phyloP scores from a whole-genome alignment of 2,888 invertebrate genomes.

The Idaea aversata region DNA sequence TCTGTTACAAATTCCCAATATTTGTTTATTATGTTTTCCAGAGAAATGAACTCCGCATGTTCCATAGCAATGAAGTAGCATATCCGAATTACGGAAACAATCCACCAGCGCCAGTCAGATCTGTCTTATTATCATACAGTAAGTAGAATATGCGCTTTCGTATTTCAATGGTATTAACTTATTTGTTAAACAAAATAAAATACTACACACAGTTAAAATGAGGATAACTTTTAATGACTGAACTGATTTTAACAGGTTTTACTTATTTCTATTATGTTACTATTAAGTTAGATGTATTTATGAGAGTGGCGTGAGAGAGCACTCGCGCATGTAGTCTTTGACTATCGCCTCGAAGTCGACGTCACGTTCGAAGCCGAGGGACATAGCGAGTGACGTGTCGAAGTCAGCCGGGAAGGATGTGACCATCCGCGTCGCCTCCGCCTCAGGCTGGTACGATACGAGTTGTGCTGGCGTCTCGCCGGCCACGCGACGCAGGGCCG shows the following conservation, averaged over 20 bases:
- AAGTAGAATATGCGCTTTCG: conserved; percentile 28
- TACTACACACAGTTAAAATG: too few species aligned
- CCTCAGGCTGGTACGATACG: conserved; percentile 48
- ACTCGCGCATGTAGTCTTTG: conserved; percentile 44
- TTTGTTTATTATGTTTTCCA: conserved; percentile 32
- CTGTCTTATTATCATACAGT: conserved; percentile 58
- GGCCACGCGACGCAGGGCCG: conserved; percentile 51
- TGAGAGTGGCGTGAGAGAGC: too few species aligned
- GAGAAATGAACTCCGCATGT: conserved; percentile 71
- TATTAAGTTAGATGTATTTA: too few species aligned
- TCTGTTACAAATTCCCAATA: too few species aligned
- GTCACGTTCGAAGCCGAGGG: conserved; percentile 58
- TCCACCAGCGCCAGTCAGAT: conserved; percentile 36
- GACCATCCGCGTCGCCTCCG: conserved; percentile 49
- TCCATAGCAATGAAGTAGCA: conserved; percentile 68
- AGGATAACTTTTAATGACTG: too few species aligned
- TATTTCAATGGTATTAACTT: neutral
- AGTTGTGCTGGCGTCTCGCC: conserved; percentile 47
- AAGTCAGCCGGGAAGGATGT: conserved; percentile 54
- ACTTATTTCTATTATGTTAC: too few species aligned
- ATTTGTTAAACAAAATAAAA: too few species aligned
- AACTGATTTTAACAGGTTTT: too few species aligned
- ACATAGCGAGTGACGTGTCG: conserved; percentile 49
- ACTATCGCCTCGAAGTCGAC: conserved; percentile 52
- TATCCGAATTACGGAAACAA: conserved; percentile 38